Base-by-base conservation (phyloP, 2,113 vertebrate genomes). In the Motacilla alba region DNA sequence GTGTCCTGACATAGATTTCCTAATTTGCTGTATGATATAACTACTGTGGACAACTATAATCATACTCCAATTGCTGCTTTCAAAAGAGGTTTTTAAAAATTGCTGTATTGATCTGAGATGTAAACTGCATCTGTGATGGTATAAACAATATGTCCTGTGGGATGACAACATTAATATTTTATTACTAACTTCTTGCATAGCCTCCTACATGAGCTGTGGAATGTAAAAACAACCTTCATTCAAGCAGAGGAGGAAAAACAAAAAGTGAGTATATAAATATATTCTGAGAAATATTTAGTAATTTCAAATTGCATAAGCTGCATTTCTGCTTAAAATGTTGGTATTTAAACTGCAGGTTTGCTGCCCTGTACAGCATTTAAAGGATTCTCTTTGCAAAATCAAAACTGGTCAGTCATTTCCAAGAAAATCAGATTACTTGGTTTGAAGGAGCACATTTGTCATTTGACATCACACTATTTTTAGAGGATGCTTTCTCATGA, bases 11-110 rank as follows among this genome's bases (percentile, higher is more conserved):
- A 96, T 60, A 49, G 68, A 87, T 82, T 97, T 96, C 90, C 77
- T 95, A 87, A 97, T 96, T 97, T 97, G 86, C 69, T 87, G 81
- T 88, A 94, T 89, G 92, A 84, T 93, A 94, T 95, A 97, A 97
- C 95, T 75, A 90, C 37, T 87, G 74, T 70, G 77, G 93, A 96
- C 94, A 95, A 96, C 73, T 81, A 75, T 87, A 96, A 95, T 89
- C 80, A 87, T 68, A 93, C 56, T 80, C 76, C 72, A 90, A 94
- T 66, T 83, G 73, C 91, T 96, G 64, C 37, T 94, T 92, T 83
- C 88, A 70, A 77, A 90, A 89, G n/a, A 68, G 37, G 16, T 43
- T 92, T 94, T 92, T 17, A 39, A 73, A 92, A 95, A 89, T 50
- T 87, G 33, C 53, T 86, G 55, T 53, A 43, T 63, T 92, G 75